Evolutionary conservation across 2,113 vertebrate genomes (phyloP).

Genomic region (Pangasianodon hypophthalmus): DNA sequence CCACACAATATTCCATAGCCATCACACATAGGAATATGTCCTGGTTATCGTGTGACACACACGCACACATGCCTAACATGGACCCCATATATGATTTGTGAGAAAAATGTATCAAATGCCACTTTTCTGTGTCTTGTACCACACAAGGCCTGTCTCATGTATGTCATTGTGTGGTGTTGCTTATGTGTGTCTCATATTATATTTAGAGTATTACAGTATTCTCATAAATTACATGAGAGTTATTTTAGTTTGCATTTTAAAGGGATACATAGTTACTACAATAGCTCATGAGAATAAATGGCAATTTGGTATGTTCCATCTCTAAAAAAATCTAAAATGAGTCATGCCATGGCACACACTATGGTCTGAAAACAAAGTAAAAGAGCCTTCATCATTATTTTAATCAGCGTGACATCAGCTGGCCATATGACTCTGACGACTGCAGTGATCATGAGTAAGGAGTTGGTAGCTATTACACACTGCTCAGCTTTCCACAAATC

Average conservation of each 20-base stretch:
- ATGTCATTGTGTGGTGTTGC: not conserved
- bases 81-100: not conserved
- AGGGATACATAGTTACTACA: not conserved
- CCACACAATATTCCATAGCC: conserved; percentile 80
- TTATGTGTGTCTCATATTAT: not conserved
- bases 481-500: conserved; percentile 54
- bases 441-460: conserved; percentile 49
- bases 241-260: conserved; percentile 13
- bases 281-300: not conserved
- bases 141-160: not conserved
- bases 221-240: not conserved
- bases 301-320: not conserved
- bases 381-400: conserved; percentile 25
- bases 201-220: not conserved
- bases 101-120: not conserved
- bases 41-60: conserved; percentile 12
- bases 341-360: not conserved
- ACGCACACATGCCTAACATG: not conserved
- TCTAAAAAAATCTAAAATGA: not conserved
- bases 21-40: conserved; percentile 60
- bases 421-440: conserved; percentile 51
- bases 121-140: not conserved
- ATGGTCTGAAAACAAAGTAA: not conserved
- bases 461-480: conserved; percentile 12
- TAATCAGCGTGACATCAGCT: conserved; percentile 25